These are phyloP conservation scores for Zingel zingel DNA, from an alignment of 2,113 vertebrate genomes.

Conservation along the genomic window DNA sequence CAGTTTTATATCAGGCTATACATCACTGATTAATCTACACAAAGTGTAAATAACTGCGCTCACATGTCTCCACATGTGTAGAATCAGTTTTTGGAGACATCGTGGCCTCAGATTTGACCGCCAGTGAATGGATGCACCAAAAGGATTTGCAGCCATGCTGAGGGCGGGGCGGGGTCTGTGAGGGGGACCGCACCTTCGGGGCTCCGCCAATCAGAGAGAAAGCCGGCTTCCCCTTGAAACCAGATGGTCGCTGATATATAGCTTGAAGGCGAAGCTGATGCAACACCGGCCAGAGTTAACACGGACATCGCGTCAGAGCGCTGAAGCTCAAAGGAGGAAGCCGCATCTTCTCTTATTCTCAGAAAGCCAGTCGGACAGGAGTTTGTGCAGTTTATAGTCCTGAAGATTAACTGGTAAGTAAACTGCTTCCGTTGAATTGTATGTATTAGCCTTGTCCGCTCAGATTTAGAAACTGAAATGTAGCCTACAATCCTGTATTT, in stretches of 20 bases:
- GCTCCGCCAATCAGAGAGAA: constrained; percentile 77
- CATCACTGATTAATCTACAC: too few relatives aligned
- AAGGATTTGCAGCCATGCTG: neutral
- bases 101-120: neutral
- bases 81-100: neutral
- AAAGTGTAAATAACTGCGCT: too few relatives aligned
- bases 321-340: constrained; percentile 10
- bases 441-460: neutral
- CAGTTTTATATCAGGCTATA: too few relatives aligned
- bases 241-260: constrained; percentile 76
- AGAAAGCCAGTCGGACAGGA: neutral
- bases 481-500: too few relatives aligned
- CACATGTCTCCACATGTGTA: neutral
- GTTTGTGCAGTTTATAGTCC: neutral
- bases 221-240: constrained; percentile 70
- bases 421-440: neutral
- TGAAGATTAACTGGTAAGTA: constrained; percentile 56
- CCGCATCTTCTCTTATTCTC: constrained; percentile 15
- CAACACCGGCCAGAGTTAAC: constrained; percentile 74
- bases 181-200: constrained; percentile 81
- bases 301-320: constrained; percentile 30
- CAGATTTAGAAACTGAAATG: neutral
- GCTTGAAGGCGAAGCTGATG: constrained; percentile 77
- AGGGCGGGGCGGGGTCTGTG: constrained; percentile 53
- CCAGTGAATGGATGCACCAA: neutral